Conservation (phyloP, 1,140 invertebrate species). For the Hylyphantes graminicola region DNA sequence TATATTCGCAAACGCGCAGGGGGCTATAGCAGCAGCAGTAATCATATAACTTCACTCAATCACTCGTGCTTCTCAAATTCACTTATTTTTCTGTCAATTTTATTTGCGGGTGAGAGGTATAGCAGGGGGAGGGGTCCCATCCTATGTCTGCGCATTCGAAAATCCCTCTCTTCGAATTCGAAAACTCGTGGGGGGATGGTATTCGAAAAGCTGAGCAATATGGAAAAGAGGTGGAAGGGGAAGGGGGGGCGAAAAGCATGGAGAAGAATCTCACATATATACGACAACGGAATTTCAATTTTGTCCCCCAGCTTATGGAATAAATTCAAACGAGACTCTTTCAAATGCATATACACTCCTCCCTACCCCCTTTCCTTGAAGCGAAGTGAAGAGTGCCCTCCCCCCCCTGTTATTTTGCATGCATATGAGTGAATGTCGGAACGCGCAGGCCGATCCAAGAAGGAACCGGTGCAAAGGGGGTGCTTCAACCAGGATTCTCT, state of each 20-base stretch:
- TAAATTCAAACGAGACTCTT: constrained; percentile 60
- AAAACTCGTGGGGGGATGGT: background rate
- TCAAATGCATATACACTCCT: constrained; percentile 55
- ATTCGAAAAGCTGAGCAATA: constrained; percentile 52
- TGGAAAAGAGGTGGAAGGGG: constrained; percentile 52
- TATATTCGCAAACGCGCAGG: background rate
- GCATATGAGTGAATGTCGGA: constrained; percentile 58
- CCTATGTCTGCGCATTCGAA: constrained; percentile 32
- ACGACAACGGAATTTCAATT: constrained; percentile 61
- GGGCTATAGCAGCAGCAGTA: constrained; percentile 26
- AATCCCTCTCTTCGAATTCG: background rate
- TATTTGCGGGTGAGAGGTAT: constrained; percentile 21
- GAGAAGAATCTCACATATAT: constrained; percentile 43
- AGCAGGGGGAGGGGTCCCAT: constrained; percentile 7
- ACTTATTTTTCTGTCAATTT: constrained; percentile 57
- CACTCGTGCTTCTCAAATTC: constrained; percentile 51
- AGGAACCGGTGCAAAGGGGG: constrained; percentile 8
- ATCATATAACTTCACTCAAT: constrained; percentile 60
- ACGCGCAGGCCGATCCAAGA: constrained; percentile 35
- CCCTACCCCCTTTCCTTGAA: background rate
- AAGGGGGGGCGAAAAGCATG: constrained; percentile 31
- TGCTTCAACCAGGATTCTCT: constrained; percentile 53
- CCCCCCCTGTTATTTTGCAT: constrained; percentile 57
- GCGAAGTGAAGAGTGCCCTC: background rate
- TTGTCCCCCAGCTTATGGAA: constrained; percentile 58